phyloP scores from a whole-genome alignment of 2,888 invertebrate species.

The Busseola fusca region DNA sequence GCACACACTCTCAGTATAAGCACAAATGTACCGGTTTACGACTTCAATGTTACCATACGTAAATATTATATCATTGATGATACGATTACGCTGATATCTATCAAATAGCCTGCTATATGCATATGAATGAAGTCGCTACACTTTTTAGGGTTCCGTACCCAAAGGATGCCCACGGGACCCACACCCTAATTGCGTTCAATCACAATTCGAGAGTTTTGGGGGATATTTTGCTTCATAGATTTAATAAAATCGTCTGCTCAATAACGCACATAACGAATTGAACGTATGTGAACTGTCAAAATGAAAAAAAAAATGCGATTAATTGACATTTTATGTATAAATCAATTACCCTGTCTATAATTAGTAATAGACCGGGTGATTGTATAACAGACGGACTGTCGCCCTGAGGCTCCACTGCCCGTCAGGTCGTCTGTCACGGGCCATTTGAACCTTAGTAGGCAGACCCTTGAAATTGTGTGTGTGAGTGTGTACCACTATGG shows the following conservation, averaged over 20 bases:
- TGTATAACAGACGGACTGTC: no score
- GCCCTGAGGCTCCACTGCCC: no score
- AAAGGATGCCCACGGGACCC: background rate
- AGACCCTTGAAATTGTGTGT: background rate
- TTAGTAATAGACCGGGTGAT: no score
- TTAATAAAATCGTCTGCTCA: background rate
- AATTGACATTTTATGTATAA: background rate
- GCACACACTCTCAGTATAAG: constrained; percentile 17
- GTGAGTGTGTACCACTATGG: background rate
- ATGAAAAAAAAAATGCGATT: background rate
- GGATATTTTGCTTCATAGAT: background rate
- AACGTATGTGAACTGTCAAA: background rate
- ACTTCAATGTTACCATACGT: constrained; percentile 39
- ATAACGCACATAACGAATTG: background rate
- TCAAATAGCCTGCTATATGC: constrained; percentile 44
- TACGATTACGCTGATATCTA: constrained; percentile 54
- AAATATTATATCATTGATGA: constrained; percentile 57
- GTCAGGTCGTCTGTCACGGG: no score
- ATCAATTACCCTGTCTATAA: background rate
- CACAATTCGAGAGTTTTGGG: background rate
- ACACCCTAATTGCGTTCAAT: background rate
- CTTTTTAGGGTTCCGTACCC: background rate
- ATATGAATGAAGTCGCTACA: constrained; percentile 32
- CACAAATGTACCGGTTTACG: constrained; percentile 36
- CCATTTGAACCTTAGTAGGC: background rate